Conservation (phyloP, 2,888 invertebrate genomes). For the Torymus tubicola region DNA sequence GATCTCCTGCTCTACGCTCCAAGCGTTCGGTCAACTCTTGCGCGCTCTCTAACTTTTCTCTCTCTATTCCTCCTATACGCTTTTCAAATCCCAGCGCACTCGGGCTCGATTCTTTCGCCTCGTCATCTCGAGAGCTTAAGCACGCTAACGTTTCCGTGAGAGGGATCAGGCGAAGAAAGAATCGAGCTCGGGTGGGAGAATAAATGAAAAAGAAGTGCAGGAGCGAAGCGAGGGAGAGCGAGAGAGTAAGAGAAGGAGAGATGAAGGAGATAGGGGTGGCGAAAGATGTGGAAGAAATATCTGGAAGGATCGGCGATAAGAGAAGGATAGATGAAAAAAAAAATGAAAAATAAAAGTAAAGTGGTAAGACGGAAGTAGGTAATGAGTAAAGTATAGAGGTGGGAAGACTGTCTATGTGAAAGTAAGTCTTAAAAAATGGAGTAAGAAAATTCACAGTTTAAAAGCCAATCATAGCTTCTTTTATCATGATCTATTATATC, state of each 20-base stretch:
- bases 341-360: too few species aligned
- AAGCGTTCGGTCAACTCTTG: slow-evolving; percentile 43
- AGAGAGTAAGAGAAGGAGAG: neutral
- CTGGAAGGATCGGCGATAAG: neutral
- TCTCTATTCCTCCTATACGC: slow-evolving; percentile 46
- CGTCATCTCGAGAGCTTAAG: slow-evolving; percentile 56
- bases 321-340: neutral
- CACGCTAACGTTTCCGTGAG: slow-evolving; percentile 54
- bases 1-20: slow-evolving; percentile 15
- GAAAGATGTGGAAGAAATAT: neutral
- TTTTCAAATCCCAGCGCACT: slow-evolving; percentile 54
- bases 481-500: too few species aligned
- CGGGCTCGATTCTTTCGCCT: slow-evolving; percentile 49
- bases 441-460: too few species aligned
- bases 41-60: slow-evolving; percentile 4
- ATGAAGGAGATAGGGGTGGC: neutral
- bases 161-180: slow-evolving; percentile 48
- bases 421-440: too few species aligned
- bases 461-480: too few species aligned
- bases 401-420: too few species aligned
- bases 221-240: neutral
- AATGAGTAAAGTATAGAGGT: neutral
- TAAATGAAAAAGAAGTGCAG: too few species aligned
- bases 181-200: neutral
- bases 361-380: neutral